Percentiles rank a stretch among this genome's conserved stretches.
These are phyloP conservation scores for Columba guinea DNA, from an alignment of 2,797 vertebrate genomes.

Conservation along the genomic window DNA sequence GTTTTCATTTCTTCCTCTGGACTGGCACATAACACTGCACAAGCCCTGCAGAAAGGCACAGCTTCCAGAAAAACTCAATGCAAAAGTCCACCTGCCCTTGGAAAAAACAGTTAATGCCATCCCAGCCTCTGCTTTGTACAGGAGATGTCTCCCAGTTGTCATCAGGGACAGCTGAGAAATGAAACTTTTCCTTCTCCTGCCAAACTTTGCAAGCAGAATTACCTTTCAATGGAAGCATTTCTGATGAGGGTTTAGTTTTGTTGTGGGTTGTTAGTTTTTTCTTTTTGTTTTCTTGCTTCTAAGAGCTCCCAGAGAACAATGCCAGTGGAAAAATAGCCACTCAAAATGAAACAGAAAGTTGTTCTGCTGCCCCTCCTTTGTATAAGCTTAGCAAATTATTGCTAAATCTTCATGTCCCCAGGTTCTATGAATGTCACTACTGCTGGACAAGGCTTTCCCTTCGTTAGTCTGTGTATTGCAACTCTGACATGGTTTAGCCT, in stretches of 20 bases:
- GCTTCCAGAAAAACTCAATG: not conserved
- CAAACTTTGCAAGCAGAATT: not conserved
- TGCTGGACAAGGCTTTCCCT: not conserved
- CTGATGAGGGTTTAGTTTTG: not conserved
- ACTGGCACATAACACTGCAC: not conserved
- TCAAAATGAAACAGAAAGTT: not conserved
- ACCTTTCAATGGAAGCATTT: not conserved
- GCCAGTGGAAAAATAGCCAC: not conserved
- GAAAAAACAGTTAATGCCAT: not conserved
- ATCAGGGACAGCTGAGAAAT: not conserved
- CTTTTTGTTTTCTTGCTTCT: not conserved
- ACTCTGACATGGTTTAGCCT: not conserved
- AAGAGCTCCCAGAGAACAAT: not conserved
- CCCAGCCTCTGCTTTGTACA: not conserved
- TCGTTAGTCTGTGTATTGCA: not conserved
- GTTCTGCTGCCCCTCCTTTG: not conserved
- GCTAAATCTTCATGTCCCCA: too few species aligned
- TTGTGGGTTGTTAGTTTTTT: not conserved
- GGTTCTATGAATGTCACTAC: not conserved
- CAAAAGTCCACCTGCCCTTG: not conserved
- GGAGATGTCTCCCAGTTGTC: not conserved
- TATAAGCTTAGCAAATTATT: not conserved
- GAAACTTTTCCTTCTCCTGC: not conserved
- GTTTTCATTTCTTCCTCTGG: not conserved
- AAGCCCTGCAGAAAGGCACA: not conserved